Evolutionary conservation across 2,797 vertebrate genomes (phyloP).

Genomic region (Adrianichthys oophorus): DNA sequence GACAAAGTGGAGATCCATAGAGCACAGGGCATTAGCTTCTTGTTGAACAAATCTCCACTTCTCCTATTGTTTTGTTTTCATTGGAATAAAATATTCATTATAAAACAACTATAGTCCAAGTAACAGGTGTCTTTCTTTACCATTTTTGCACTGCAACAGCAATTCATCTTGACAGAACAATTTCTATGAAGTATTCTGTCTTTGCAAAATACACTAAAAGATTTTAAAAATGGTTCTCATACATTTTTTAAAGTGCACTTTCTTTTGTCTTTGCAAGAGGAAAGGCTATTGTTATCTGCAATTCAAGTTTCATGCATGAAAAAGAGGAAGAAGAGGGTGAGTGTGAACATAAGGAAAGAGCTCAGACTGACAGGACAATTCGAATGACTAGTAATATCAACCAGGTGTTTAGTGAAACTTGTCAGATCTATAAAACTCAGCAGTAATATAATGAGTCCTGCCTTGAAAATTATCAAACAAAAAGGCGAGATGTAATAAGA

Average conservation of each 20-base stretch:
- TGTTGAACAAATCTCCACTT: conserved; percentile 54
- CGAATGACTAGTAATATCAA: conserved; percentile 25
- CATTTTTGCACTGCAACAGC: conserved; percentile 22
- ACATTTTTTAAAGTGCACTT: conserved; percentile 59
- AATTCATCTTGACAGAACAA: conserved; percentile 32
- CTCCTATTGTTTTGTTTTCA: conserved; percentile 56
- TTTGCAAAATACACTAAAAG: conserved; percentile 23
- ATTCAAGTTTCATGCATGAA: conserved; percentile 18
- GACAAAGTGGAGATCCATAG: conserved; percentile 54
- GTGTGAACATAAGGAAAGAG: background rate
- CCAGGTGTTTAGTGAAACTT: conserved; percentile 31
- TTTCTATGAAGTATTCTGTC: conserved; percentile 20
- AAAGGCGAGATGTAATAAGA: background rate
- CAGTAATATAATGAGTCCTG: conserved; percentile 31
- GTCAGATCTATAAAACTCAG: conserved; percentile 44
- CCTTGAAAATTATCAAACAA: conserved; percentile 32
- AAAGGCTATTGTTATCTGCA: conserved; percentile 56
- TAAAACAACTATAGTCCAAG: conserved; percentile 47
- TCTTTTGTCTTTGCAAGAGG: conserved; percentile 42
- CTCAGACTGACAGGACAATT: conserved; percentile 10
- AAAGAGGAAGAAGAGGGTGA: background rate
- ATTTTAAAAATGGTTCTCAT: conserved; percentile 51
- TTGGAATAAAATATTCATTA: conserved; percentile 74
- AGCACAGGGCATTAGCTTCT: conserved; percentile 39
- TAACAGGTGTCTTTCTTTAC: conserved; percentile 32